These are phyloP conservation scores for Mesoclemmys tuberculata DNA, from an alignment of 2,113 vertebrate species.

Conservation along the genomic window DNA sequence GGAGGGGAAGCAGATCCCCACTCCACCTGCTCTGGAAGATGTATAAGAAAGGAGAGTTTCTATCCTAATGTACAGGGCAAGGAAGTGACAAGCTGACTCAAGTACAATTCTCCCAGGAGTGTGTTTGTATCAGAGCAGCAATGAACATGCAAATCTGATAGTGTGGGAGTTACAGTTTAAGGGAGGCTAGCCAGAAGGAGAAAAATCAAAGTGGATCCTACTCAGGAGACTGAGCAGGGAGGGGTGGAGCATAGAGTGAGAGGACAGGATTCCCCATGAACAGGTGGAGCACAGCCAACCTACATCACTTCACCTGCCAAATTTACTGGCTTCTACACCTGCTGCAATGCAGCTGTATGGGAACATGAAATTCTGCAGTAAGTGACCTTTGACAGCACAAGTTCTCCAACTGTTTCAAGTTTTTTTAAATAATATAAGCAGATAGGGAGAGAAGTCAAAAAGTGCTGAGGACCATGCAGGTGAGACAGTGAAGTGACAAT, in stretches of 20 bases:
- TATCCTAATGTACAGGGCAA: neutral
- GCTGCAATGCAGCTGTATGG: neutral
- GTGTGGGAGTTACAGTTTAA: slow-evolving; percentile 2
- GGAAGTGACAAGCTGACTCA: neutral
- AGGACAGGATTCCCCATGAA: neutral
- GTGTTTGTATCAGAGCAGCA: neutral
- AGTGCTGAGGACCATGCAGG: neutral
- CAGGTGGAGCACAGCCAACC: neutral
- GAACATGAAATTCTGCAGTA: neutral
- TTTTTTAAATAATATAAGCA: neutral
- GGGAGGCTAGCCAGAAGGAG: neutral
- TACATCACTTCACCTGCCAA: neutral
- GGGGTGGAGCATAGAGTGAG: neutral
- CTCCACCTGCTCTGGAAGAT: neutral
- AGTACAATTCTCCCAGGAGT: neutral
- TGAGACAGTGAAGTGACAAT: neutral
- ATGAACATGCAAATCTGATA: neutral
- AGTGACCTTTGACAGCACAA: neutral
- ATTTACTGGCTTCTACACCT: neutral
- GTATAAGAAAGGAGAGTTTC: neutral
- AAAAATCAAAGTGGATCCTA: neutral
- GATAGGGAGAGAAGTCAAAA: neutral
- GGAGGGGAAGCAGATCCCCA: neutral
- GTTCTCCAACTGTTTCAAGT: neutral
- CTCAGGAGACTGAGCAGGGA: neutral